Percentiles rank a stretch among this genome's conserved stretches.
Evolutionary conservation across 2,888 invertebrate species (phyloP).

Genomic region (Dexiosoma caninum): DNA sequence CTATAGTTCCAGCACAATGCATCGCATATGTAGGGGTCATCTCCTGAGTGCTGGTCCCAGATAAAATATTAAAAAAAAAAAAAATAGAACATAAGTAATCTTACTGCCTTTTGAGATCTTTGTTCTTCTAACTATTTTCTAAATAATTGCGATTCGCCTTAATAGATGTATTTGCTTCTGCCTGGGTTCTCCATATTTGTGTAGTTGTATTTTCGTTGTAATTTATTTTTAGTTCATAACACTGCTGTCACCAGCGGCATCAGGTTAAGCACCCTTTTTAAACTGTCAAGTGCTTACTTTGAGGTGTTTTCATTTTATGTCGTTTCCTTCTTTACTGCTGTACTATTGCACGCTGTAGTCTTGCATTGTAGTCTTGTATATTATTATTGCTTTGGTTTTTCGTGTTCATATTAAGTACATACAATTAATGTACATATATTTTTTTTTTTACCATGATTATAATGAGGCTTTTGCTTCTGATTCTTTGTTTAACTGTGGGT

Average conservation of each 20-base stretch:
- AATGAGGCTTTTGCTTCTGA: neutral
- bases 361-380: constrained; percentile 10
- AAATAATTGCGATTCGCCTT: too few species aligned
- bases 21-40: too few species aligned
- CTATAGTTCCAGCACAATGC: too few species aligned
- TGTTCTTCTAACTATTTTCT: too few species aligned
- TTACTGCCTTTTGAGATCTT: too few species aligned
- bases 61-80: too few species aligned
- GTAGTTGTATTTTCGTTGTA: constrained; percentile 36
- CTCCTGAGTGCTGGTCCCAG: too few species aligned
- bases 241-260: constrained; percentile 71
- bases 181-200: too few species aligned
- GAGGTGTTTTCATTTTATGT: constrained; percentile 42
- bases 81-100: too few species aligned
- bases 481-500: neutral
- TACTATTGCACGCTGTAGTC: constrained; percentile 23
- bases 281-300: constrained; percentile 73
- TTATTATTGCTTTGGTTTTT: constrained; percentile 8
- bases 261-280: constrained; percentile 75
- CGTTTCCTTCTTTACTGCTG: neutral
- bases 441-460: constrained; percentile 3
- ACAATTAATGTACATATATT: neutral
- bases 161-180: too few species aligned
- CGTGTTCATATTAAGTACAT: neutral
- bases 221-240: constrained; percentile 59